A percentile compares a stretch with the other conserved stretches of the same genome.
Conservation (phyloP, 1,140 invertebrate species). For the Camponotus vicinus region DNA sequence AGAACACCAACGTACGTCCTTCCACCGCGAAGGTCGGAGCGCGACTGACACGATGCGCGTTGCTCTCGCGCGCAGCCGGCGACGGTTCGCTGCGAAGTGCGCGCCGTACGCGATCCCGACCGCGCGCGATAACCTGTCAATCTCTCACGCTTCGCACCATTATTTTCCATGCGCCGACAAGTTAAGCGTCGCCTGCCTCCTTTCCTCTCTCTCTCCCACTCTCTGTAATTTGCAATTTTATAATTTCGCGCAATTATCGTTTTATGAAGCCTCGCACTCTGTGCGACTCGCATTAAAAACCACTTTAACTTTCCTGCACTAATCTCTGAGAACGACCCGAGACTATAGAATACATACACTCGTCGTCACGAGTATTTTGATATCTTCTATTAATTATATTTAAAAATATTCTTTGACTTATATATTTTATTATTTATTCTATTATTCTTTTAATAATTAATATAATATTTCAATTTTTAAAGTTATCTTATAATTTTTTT, state of each 20-base stretch:
- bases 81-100: background rate
- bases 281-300: background rate
- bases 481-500: no score
- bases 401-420: no score
- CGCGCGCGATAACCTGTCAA: conserved; percentile 52
- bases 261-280: background rate
- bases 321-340: background rate
- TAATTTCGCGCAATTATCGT: conserved; percentile 45
- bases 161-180: conserved; percentile 43
- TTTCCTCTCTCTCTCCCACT: no score
- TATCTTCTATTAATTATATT: no score
- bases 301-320: background rate
- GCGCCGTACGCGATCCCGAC: conserved; percentile 20
- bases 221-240: conserved; percentile 43
- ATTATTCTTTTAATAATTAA: no score
- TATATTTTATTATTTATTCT: no score
- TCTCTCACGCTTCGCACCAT: conserved; percentile 48
- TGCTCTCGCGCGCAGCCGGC: conserved; percentile 30
- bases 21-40: conserved; percentile 61
- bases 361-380: no score
- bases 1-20: conserved; percentile 19
- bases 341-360: no score
- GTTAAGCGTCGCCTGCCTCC: conserved; percentile 15
- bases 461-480: no score
- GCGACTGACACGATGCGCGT: conserved; percentile 69